Percentiles rank a stretch among this genome's conserved stretches.
Evolutionary conservation across 2,888 invertebrate genomes (phyloP).

Genomic region (Hydroisotoma schaefferi): DNA sequence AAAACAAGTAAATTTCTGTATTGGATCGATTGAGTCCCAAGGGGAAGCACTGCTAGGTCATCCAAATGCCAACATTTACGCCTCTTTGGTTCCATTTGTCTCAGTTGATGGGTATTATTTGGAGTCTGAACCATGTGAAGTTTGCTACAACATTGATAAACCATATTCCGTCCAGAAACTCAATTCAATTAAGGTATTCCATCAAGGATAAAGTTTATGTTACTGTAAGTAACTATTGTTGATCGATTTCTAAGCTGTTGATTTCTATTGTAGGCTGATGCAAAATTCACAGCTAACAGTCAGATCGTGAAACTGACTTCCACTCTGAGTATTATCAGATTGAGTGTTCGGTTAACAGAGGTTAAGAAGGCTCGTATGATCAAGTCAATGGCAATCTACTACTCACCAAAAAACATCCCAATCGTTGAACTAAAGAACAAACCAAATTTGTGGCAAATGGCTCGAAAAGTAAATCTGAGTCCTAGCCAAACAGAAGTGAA

Average conservation of each 20-base stretch:
- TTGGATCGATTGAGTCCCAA: constrained; percentile 46
- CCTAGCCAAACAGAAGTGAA: constrained; percentile 94
- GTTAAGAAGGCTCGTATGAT: constrained; percentile 97
- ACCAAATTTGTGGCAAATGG: constrained; percentile 95
- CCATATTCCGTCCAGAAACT: constrained; percentile 86
- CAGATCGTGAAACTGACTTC: constrained; percentile 95
- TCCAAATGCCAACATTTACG: constrained; percentile 90
- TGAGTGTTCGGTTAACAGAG: constrained; percentile 88
- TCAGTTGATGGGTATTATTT: constrained; percentile 94
- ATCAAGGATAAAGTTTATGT: background rate
- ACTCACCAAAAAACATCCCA: constrained; percentile 92
- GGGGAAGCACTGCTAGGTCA: constrained; percentile 70
- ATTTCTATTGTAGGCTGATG: constrained; percentile 63
- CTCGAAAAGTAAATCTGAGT: constrained; percentile 82
- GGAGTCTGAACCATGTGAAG: constrained; percentile 94
- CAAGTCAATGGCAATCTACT: constrained; percentile 89
- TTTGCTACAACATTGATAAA: constrained; percentile 96
- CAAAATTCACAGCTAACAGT: constrained; percentile 95
- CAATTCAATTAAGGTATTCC: constrained; percentile 76
- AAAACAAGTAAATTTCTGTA: constrained; percentile 43
- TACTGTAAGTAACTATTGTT: background rate
- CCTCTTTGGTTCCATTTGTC: constrained; percentile 86
- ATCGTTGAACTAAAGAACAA: constrained; percentile 96
- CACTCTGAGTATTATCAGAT: constrained; percentile 91
- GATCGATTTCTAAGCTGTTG: background rate